These are phyloP conservation scores for Aricia agestis DNA, from an alignment of 1,140 invertebrate species.

Conservation along the genomic window DNA sequence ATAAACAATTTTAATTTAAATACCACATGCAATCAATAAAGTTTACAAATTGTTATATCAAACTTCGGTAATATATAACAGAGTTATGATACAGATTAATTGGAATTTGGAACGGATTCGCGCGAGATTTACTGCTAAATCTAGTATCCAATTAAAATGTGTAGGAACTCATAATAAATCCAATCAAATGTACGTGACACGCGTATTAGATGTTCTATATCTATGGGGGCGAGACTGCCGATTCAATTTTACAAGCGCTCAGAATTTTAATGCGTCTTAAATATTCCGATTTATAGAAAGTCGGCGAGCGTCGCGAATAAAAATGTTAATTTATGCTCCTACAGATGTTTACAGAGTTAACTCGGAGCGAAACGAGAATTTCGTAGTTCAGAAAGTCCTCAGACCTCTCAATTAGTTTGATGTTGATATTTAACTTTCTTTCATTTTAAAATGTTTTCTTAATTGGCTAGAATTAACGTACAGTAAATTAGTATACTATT, in stretches of 20 bases:
- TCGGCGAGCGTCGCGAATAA: background rate
- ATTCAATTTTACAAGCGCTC: background rate
- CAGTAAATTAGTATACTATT: no score
- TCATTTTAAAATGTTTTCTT: background rate
- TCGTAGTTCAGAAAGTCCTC: conserved; percentile 2
- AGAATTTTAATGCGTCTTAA: conserved; percentile 7
- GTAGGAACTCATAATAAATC: background rate
- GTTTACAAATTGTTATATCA: no score
- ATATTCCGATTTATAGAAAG: background rate
- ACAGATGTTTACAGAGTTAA: background rate
- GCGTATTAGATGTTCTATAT: background rate
- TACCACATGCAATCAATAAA: no score
- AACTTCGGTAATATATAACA: background rate
- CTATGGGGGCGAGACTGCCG: background rate
- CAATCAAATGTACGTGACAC: conserved; percentile 2
- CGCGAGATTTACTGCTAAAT: background rate
- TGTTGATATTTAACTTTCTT: background rate
- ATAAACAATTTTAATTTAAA: no score
- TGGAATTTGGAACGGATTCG: background rate
- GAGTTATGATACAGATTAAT: background rate
- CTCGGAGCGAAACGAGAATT: background rate
- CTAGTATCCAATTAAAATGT: background rate
- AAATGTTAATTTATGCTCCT: background rate
- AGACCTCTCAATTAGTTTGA: background rate
- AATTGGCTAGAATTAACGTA: no score